phyloP scores from a whole-genome alignment of 2,888 invertebrate genomes.

The Patella pellucida region DNA sequence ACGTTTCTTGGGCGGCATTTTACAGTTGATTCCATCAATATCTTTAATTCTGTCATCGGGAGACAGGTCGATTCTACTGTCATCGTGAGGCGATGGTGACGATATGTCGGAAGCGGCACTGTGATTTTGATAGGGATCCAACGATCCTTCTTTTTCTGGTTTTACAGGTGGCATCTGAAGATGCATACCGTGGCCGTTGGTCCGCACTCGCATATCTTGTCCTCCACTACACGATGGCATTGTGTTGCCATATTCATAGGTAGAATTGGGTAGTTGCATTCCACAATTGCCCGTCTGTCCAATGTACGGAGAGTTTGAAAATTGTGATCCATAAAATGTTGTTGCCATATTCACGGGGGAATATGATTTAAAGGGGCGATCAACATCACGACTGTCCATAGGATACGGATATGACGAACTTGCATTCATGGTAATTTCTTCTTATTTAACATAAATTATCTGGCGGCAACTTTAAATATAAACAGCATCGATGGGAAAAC shows the following conservation, averaged over 20 bases:
- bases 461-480: too few relatives aligned
- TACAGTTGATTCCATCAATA: constrained; percentile 13
- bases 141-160: background rate
- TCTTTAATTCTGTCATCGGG: constrained; percentile 15
- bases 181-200: background rate
- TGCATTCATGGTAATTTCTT: background rate
- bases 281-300: constrained; percentile 18
- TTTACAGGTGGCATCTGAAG: background rate
- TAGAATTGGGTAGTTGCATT: constrained; percentile 22
- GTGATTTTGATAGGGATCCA: background rate
- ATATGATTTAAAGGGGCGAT: constrained; percentile 23
- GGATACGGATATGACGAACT: constrained; percentile 6
- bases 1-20: constrained; percentile 59
- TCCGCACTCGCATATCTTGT: constrained; percentile 8
- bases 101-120: background rate
- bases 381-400: constrained; percentile 8
- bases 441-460: too few relatives aligned
- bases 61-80: background rate
- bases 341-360: constrained; percentile 14
- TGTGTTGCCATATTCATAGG: constrained; percentile 1
- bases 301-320: constrained; percentile 20
- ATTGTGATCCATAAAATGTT: constrained; percentile 21
- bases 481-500: too few relatives aligned
- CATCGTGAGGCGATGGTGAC: background rate
- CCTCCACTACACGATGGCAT: constrained; percentile 17